phyloP scores from a whole-genome alignment of 2,888 invertebrate genomes.

The Tachina grossa region DNA sequence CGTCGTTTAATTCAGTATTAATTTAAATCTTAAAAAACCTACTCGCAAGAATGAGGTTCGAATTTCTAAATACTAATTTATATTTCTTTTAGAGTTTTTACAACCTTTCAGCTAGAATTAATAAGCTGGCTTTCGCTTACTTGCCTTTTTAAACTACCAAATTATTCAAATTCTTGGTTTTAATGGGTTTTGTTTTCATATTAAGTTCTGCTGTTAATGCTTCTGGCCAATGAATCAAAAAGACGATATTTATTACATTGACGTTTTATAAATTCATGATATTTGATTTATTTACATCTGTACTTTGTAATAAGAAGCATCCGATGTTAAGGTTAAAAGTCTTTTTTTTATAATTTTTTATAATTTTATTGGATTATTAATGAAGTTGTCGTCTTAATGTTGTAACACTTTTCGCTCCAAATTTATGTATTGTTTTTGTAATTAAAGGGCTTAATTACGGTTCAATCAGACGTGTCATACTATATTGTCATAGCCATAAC shows the following conservation, averaged over 20 bases:
- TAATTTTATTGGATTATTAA: slow-evolving; percentile 1
- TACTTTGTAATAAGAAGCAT: neutral
- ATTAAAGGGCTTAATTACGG: too few species aligned
- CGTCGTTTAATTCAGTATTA: slow-evolving; percentile 1
- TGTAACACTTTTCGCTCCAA: slow-evolving; percentile 17
- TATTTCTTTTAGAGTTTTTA: neutral
- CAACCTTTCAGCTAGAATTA: slow-evolving; percentile 39
- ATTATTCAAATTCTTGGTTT: neutral
- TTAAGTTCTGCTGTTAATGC: slow-evolving; percentile 7
- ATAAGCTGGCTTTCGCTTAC: slow-evolving; percentile 17
- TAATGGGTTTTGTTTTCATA: neutral
- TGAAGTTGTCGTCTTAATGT: slow-evolving; percentile 47
- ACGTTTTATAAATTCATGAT: neutral
- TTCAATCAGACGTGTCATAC: too few species aligned
- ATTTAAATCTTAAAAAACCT: neutral
- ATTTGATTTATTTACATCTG: neutral
- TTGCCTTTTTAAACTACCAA: neutral
- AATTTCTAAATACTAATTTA: neutral
- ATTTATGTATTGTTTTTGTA: too few species aligned
- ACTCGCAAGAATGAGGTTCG: neutral
- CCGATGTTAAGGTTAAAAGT: neutral
- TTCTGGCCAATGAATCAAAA: slow-evolving; percentile 35
- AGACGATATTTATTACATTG: neutral
- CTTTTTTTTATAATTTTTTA: slow-evolving; percentile 6
- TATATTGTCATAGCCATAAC: too few species aligned